These are phyloP conservation scores for Clytia hemisphaerica DNA, from an alignment of 30 jellyfish, hydroid and myxozoan species.

Conservation along the genomic window DNA sequence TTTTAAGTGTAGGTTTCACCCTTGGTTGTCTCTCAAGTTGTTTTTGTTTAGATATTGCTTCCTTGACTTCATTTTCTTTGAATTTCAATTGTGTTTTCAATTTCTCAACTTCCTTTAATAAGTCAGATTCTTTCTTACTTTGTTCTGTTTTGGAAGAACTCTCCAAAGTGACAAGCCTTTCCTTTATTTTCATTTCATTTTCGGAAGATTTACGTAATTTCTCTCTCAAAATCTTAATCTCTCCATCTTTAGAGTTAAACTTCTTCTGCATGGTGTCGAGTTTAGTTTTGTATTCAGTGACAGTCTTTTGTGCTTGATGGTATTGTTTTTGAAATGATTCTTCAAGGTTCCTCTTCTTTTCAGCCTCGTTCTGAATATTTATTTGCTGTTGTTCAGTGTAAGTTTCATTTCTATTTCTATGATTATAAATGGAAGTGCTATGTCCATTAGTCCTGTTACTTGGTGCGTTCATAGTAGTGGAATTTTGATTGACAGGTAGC, in stretches of 20 bases:
- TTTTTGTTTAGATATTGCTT: slow-evolving; percentile 30
- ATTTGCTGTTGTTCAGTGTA: too few species aligned
- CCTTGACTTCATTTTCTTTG: slow-evolving; percentile 66
- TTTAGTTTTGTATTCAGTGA: slow-evolving; percentile 27
- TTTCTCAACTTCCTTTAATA: slow-evolving; percentile 55
- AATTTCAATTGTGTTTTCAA: slow-evolving; percentile 74
- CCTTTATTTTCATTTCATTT: slow-evolving; percentile 29
- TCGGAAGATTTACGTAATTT: slow-evolving; percentile 42
- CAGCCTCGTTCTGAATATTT: too few species aligned
- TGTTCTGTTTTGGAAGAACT: slow-evolving; percentile 32
- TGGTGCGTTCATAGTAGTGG: too few species aligned
- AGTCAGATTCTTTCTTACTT: slow-evolving; percentile 48
- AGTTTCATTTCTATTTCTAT: too few species aligned
- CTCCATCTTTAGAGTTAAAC: slow-evolving; percentile 73
- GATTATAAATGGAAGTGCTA: too few species aligned
- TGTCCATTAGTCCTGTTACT: too few species aligned
- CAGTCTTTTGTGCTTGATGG: too few species aligned
- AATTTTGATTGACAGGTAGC: too few species aligned
- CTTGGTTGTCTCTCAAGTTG: slow-evolving; percentile 7
- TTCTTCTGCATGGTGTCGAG: slow-evolving; percentile 34
- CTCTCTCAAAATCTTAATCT: slow-evolving; percentile 74
- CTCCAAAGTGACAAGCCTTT: slow-evolving; percentile 25
- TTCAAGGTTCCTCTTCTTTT: too few species aligned
- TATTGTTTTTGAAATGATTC: too few species aligned
- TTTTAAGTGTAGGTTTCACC: too few species aligned